Base-by-base conservation (phyloP, 2,113 vertebrate species). In the Antechinus stuartii region DNA sequence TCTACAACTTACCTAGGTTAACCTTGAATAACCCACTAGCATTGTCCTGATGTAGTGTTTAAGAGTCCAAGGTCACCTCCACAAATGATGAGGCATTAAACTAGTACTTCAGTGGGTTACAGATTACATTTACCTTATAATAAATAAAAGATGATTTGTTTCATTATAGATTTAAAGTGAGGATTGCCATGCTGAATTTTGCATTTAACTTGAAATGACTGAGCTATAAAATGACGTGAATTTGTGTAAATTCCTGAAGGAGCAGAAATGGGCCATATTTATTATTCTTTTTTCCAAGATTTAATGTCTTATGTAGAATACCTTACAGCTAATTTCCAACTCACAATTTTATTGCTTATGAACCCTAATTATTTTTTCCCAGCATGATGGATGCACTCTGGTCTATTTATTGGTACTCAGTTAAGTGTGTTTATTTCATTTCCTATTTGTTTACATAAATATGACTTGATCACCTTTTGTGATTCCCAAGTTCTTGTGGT, bases 321-420 rank as follows among this genome's bases (percentile, higher is more conserved):
- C 56, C 91, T 89, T n/a, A 54, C 22, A 93, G 7, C 94, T 61
- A 94, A 94, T 22, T 93, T 56, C 35, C 16, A 84, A 84, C 68
- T 84, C n/a, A 42, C 68, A 42, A 89, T 61, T 93, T 92, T n/a
- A 90, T 52, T 92, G n/a, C 25, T 42, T 84, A 76, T 84, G 84
- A 95, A 95, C 90, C 24, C 53, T 54, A 16, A 27, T 91, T 92
- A 9, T 92, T 96, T 95, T 92, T 89, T 27, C 91, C 2, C 68
- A 53, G 90, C 27, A 42, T 92, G 68, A 35, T 42, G 90, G 35
- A 84, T 93, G 56, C 5, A 9, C 23, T 8, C 23, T 54, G 35
- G 46, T 93, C 91, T 94, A 25, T 54, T 94, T 91, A 50, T 24
- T 57, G 54, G 11, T 92, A 35, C 46, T 95, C 16, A 89, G 19